phyloP scores from a whole-genome alignment of 2,888 invertebrate genomes.

The Embidobia sp. region DNA sequence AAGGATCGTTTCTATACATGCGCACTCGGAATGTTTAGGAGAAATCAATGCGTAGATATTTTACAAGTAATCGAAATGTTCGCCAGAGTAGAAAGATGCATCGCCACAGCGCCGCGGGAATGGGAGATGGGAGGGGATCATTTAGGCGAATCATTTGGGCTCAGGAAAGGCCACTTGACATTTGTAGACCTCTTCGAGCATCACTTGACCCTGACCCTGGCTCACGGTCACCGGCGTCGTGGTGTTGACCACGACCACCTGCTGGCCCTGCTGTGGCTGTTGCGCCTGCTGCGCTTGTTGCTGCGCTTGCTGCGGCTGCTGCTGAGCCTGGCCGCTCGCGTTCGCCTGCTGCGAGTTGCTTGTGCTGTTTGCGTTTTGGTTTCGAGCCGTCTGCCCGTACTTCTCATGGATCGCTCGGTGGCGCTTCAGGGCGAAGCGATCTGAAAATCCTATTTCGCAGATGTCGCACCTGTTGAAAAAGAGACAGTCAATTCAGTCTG shows the following conservation, averaged over 20 bases:
- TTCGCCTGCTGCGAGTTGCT: slow-evolving; percentile 82
- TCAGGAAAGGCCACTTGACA: slow-evolving; percentile 81
- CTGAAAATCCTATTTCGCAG: slow-evolving; percentile 93
- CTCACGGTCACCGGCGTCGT: slow-evolving; percentile 80
- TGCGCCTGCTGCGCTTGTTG: slow-evolving; percentile 73
- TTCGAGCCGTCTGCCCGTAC: slow-evolving; percentile 86
- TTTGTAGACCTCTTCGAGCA: slow-evolving; percentile 81
- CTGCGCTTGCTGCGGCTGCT: slow-evolving; percentile 76
- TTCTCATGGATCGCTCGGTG: slow-evolving; percentile 94
- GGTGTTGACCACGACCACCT: slow-evolving; percentile 80
- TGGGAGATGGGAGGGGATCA: slow-evolving; percentile 40
- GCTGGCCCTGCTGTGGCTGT: slow-evolving; percentile 75
- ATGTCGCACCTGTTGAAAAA: slow-evolving; percentile 86
- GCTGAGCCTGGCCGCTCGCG: slow-evolving; percentile 81
- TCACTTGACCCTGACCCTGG: slow-evolving; percentile 80
- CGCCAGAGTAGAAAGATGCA: slow-evolving; percentile 44
- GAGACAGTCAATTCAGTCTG: too few species aligned
- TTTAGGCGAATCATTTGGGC: slow-evolving; percentile 80
- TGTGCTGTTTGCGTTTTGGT: slow-evolving; percentile 81
- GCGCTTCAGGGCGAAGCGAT: slow-evolving; percentile 92
- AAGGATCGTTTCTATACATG: slow-evolving; percentile 43
- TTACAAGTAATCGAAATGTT: slow-evolving; percentile 53
- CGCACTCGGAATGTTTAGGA: slow-evolving; percentile 17
- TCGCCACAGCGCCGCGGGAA: slow-evolving; percentile 28
- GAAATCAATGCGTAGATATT: slow-evolving; percentile 44